Conservation (phyloP, 1,140 invertebrate species). For the Helicoverpa zea region DNA sequence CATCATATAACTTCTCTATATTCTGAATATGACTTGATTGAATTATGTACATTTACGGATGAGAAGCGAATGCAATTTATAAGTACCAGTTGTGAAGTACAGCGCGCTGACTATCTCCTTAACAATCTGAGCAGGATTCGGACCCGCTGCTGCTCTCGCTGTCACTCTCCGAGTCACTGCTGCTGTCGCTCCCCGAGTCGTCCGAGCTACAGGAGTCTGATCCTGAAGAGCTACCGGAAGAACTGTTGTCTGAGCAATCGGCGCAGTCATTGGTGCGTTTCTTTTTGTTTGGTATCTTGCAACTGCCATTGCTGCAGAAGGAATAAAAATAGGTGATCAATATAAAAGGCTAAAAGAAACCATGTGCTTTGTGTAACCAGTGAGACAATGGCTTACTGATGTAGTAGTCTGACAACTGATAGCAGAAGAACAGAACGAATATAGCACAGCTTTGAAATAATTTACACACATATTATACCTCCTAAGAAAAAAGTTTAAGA, state of each 20-base stretch:
- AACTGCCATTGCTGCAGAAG: slow-evolving; percentile 71
- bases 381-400: too few relatives aligned
- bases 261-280: slow-evolving; percentile 68
- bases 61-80: neutral
- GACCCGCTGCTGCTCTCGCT: slow-evolving; percentile 72
- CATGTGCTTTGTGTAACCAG: too few relatives aligned
- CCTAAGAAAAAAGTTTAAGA: too few relatives aligned
- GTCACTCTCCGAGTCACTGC: slow-evolving; percentile 71
- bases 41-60: neutral
- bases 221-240: slow-evolving; percentile 63
- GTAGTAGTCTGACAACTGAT: too few relatives aligned
- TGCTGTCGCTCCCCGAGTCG: slow-evolving; percentile 67
- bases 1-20: too few relatives aligned
- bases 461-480: too few relatives aligned
- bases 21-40: too few relatives aligned
- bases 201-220: slow-evolving; percentile 55
- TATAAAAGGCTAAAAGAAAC: too few relatives aligned
- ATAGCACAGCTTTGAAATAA: neutral
- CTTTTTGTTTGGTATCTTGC: slow-evolving; percentile 77
- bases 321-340: neutral
- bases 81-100: slow-evolving; percentile 20
- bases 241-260: slow-evolving; percentile 71
- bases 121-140: slow-evolving; percentile 71
- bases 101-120: slow-evolving; percentile 9
- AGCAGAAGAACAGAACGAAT: neutral